Evolutionary conservation across 2,797 vertebrate genomes (phyloP), one percentile per base, ranked within the genome.

Genomic region (Periparus ater): DNA sequence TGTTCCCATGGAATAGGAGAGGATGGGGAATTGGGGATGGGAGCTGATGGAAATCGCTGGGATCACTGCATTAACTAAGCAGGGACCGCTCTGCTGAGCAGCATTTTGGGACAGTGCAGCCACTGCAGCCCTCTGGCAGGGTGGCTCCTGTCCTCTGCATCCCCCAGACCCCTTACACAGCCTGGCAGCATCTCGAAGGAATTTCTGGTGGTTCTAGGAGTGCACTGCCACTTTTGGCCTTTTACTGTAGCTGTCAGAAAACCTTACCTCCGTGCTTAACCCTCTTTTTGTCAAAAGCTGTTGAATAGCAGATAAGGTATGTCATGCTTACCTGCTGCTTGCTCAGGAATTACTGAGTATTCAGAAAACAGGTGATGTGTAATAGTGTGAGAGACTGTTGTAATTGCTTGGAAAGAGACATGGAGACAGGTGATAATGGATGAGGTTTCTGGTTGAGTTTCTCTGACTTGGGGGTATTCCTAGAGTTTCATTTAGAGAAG

Each of bases 1-100:
- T 75, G 75, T 70, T 95, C 88, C 66, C 45, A 34, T 71, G 74
- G 83, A 68, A 30, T 29, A 47, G 72, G 53, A 88, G 67, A 47
- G 71, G 58, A 19, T 62, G 48, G 58, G 17, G 62, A 65, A 58
- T 3, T 0, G 6, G 67, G 47, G 26, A 20, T 0, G 2, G 82
- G 32, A 85, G 38, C 22, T 61, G 85, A 20, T 86, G 77, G 70
- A 55, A 86, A 55, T 78, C 48, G 1, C 26, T 74, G 34, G 58
- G 76, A 55, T 74, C 58, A 0, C 42, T 21, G 25, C 0, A 0
- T 80, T 65, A 61, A 22, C 23, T 34, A 30, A 44, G 14, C 48
- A 63, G 67, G 40, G 47, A 30, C 47, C 0, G 1, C 10, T n/a
- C 32, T 8, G 7, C 47, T 50, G 74, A 44, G 44, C 38, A 54